phyloP scores from a whole-genome alignment of 1,140 invertebrate genomes.

The Macrostomum lignano region DNA sequence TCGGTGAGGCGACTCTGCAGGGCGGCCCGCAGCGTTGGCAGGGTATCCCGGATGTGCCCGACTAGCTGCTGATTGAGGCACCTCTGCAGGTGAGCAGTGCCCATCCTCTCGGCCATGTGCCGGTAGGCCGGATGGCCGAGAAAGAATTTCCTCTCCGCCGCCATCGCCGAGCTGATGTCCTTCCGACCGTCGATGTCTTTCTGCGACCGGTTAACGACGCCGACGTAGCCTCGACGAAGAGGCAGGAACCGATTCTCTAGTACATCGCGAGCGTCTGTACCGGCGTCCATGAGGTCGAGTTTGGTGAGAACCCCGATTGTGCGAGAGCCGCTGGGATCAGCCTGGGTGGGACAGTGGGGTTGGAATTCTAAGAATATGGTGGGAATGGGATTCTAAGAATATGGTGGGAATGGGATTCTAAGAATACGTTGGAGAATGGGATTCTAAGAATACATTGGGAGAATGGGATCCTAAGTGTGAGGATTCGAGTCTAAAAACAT shows the following conservation, averaged over 20 bases:
- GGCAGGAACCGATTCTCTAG: constrained; percentile 11
- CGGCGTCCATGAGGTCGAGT: constrained; percentile 13
- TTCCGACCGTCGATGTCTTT: not conserved
- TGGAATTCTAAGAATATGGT: no score
- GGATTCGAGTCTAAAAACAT: no score
- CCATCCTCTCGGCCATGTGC: not conserved
- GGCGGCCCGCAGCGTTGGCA: constrained; percentile 67
- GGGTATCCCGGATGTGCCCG: constrained; percentile 84
- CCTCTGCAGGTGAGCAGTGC: not conserved
- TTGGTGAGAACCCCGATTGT: constrained; percentile 15
- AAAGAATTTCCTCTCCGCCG: not conserved
- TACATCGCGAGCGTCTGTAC: constrained; percentile 13
- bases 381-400: no score
- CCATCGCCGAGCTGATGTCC: not conserved
- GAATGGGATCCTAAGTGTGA: no score
- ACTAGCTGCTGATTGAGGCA: constrained; percentile 51
- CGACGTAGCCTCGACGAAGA: constrained; percentile 8
- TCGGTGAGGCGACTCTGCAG: constrained; percentile 57
- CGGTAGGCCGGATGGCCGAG: not conserved
- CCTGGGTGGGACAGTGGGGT: no score
- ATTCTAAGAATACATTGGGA: no score
- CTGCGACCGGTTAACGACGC: not conserved
- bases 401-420: no score
- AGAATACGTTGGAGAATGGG: no score
- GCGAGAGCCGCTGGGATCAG: constrained; percentile 39